Conservation (phyloP, 1,140 invertebrate genomes). For the Bombus vancouverensis region DNA sequence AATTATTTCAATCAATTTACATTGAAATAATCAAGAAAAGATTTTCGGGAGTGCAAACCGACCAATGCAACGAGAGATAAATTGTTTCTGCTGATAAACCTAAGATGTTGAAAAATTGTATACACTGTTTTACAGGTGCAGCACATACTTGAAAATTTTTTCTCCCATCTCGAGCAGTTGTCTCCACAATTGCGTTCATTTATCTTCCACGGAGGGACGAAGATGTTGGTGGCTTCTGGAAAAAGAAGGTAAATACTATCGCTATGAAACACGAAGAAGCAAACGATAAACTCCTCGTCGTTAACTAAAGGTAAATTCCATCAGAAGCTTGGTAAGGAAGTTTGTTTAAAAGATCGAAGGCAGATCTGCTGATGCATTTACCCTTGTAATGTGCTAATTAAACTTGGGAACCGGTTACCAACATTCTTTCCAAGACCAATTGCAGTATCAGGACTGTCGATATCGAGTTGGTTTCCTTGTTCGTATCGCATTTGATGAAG, state of each 20-base stretch:
- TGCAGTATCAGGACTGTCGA: not conserved
- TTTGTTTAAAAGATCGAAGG: conserved; percentile 2
- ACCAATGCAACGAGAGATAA: not conserved
- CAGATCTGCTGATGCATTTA: not conserved
- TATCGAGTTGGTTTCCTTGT: not conserved
- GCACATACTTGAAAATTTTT: not conserved
- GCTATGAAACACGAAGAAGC: not conserved
- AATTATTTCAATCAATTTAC: not conserved
- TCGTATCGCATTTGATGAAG: not conserved
- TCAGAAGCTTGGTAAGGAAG: not conserved
- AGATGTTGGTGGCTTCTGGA: not conserved
- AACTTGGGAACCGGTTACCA: conserved; percentile 11
- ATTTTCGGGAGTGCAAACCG: not conserved
- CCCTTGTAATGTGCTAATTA: conserved; percentile 23
- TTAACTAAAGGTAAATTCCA: conserved; percentile 13
- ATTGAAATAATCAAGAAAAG: not conserved
- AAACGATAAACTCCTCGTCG: not conserved
- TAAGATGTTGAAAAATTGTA: not conserved
- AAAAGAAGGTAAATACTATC: not conserved
- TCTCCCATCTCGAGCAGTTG: not conserved
- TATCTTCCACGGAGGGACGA: not conserved
- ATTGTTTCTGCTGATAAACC: not conserved
- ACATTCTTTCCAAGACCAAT: not conserved
- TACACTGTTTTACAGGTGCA: not conserved
- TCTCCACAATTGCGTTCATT: conserved; percentile 13